phyloP scores from a whole-genome alignment of 2,113 vertebrate genomes.

The Gnathonemus echidnorhynchus region DNA sequence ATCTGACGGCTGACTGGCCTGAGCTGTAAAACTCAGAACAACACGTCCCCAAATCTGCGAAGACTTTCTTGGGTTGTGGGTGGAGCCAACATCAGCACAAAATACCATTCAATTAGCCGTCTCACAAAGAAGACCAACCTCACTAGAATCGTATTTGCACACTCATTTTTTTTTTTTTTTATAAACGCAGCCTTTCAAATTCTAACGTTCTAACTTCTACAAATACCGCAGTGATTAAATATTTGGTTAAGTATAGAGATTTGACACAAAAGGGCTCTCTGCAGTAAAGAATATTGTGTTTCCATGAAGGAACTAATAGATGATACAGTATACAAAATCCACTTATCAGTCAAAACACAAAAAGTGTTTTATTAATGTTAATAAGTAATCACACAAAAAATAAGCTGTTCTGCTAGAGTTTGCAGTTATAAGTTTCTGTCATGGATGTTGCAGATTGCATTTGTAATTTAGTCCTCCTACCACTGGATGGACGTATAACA shows the following conservation, averaged over 20 bases:
- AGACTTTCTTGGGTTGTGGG: background rate
- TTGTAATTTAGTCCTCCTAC: background rate
- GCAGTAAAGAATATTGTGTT: slow-evolving; percentile 53
- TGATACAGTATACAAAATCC: slow-evolving; percentile 42
- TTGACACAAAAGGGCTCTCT: slow-evolving; percentile 47
- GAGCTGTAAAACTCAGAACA: background rate
- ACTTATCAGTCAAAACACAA: slow-evolving; percentile 46
- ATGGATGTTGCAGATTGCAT: background rate
- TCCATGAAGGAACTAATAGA: slow-evolving; percentile 49
- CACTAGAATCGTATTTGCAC: background rate
- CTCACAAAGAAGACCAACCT: background rate
- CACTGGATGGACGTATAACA: background rate
- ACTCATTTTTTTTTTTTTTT: background rate
- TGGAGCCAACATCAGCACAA: slow-evolving; percentile 1
- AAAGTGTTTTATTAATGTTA: background rate
- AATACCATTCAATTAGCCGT: background rate
- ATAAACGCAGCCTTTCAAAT: background rate
- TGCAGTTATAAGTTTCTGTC: background rate
- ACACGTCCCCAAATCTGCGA: background rate
- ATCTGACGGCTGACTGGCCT: background rate
- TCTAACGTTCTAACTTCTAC: background rate
- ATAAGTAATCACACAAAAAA: background rate
- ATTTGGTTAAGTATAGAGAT: slow-evolving; percentile 29
- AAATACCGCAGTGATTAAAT: slow-evolving; percentile 11
- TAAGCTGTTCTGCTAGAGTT: background rate